A percentile compares a stretch with the other conserved stretches of the same genome.
phyloP scores from a whole-genome alignment of 2,113 vertebrate genomes.

The Furnarius figulus region DNA sequence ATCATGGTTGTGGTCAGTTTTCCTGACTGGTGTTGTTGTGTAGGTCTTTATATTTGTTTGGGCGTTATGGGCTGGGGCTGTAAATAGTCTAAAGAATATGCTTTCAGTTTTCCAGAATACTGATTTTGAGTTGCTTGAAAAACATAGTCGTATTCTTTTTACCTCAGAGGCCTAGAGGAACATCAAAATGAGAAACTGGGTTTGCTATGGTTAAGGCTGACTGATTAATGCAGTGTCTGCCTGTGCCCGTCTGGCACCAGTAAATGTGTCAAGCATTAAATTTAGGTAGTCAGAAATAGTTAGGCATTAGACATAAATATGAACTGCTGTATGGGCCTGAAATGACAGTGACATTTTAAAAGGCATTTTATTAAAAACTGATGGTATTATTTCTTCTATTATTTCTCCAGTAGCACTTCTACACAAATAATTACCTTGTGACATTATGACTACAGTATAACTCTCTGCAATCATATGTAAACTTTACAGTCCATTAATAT shows the following conservation, averaged over 20 bases:
- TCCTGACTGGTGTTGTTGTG: neutral
- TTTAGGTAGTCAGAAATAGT: neutral
- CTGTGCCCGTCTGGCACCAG: neutral
- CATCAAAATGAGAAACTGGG: neutral
- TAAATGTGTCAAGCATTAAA: neutral
- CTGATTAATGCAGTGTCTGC: neutral
- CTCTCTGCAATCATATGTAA: neutral
- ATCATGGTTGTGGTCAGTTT: fast-evolving
- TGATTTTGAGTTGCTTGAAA: neutral
- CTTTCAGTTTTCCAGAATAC: neutral
- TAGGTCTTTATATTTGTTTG: neutral
- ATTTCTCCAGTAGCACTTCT: neutral
- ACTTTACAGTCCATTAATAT: neutral
- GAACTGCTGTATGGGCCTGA: neutral
- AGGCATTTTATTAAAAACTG: neutral
- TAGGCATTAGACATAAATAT: neutral
- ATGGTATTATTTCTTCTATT: neutral
- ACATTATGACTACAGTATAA: neutral
- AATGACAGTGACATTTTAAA: neutral
- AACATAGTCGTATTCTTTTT: neutral
- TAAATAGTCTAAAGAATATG: neutral
- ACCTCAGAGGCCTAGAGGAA: neutral
- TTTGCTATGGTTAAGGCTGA: neutral
- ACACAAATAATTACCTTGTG: neutral
- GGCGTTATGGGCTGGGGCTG: neutral